Conservation (phyloP, 1,140 invertebrate genomes). For the Drosophila guanche region DNA sequence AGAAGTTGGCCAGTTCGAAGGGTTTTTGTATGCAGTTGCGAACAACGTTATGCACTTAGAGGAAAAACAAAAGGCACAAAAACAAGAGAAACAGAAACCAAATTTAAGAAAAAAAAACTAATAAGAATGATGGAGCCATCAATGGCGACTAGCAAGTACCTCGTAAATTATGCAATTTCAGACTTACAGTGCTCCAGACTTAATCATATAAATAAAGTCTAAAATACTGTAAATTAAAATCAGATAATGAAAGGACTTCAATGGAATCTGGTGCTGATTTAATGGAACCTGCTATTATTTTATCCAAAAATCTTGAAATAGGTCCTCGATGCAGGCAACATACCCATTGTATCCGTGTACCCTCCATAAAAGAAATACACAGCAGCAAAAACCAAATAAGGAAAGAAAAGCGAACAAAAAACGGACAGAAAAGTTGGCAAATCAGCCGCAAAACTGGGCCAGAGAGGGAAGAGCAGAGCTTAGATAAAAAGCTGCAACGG, state of each 20-base stretch:
- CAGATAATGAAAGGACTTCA: too few relatives aligned
- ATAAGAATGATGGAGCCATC: background rate
- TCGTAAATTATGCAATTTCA: too few relatives aligned
- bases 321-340: too few relatives aligned
- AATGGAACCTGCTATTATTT: too few relatives aligned
- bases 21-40: slow-evolving; percentile 52
- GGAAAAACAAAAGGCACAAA: slow-evolving; percentile 36
- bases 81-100: slow-evolving; percentile 16
- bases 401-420: slow-evolving; percentile 14
- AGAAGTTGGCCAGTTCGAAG: slow-evolving; percentile 71
- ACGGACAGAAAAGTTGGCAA: slow-evolving; percentile 62
- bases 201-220: too few relatives aligned
- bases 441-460: slow-evolving; percentile 64
- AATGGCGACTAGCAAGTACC: background rate
- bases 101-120: slow-evolving; percentile 5
- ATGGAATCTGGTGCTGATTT: too few relatives aligned
- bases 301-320: too few relatives aligned
- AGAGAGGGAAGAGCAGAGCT: slow-evolving; percentile 4
- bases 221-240: too few relatives aligned
- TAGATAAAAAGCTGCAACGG: slow-evolving; percentile 59
- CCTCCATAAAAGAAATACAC: slow-evolving; percentile 22
- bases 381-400: slow-evolving; percentile 24
- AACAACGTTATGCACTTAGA: slow-evolving; percentile 77
- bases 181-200: too few relatives aligned
- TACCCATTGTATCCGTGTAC: background rate